Percentiles rank a stretch among this genome's conserved stretches.
Evolutionary conservation across 2,888 invertebrate species (phyloP).

Genomic region (Gnatocerus cornutus): DNA sequence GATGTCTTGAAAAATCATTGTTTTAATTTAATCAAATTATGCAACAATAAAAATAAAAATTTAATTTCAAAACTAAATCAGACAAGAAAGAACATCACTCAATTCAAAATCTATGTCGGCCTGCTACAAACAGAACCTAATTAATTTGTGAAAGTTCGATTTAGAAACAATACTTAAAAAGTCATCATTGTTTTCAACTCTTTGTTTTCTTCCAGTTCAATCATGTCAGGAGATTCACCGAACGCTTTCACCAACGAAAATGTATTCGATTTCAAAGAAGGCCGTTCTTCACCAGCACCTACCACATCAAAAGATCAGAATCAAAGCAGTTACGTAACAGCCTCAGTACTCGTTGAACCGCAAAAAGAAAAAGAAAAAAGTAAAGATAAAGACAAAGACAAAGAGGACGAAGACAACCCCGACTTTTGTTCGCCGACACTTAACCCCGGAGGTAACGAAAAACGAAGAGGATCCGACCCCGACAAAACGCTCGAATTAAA

Average conservation of each 20-base stretch:
- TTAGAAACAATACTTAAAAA: no score
- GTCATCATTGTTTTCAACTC: background rate
- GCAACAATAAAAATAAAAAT: no score
- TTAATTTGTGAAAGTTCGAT: no score
- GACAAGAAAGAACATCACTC: no score
- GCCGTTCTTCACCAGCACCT: slow-evolving; percentile 56
- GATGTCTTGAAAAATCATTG: no score
- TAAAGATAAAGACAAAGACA: slow-evolving; percentile 43
- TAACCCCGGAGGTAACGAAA: slow-evolving; percentile 49
- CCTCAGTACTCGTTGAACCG: slow-evolving; percentile 61
- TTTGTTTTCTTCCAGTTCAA: slow-evolving; percentile 56
- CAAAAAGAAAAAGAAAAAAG: slow-evolving; percentile 50
- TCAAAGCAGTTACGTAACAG: slow-evolving; percentile 55
- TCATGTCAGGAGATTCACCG: slow-evolving; percentile 64
- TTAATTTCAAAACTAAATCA: no score
- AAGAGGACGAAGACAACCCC: slow-evolving; percentile 54
- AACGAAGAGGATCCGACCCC: slow-evolving; percentile 43
- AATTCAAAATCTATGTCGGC: no score
- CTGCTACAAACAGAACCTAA: no score
- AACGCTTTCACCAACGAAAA: slow-evolving; percentile 59
- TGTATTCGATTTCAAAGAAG: slow-evolving; percentile 57
- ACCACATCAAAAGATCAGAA: slow-evolving; percentile 60
- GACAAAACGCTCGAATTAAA: slow-evolving; percentile 53
- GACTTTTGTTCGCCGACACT: slow-evolving; percentile 55
- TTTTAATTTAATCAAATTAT: no score